Base-by-base conservation (phyloP, 2,888 invertebrate genomes). In the Aphrophora alni region DNA sequence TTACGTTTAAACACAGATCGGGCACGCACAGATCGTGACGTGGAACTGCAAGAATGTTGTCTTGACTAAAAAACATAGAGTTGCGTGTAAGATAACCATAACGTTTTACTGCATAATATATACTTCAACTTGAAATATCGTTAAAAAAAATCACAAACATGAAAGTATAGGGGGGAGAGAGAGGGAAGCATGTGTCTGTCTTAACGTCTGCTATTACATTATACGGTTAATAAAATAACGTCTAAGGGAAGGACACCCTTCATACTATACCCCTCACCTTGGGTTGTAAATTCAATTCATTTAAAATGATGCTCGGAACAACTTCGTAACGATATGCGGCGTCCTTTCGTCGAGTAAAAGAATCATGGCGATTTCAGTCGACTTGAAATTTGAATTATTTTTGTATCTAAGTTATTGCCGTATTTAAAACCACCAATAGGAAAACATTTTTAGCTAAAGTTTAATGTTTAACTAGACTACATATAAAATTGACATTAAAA, bases 211-310 rank as follows among this genome's bases (percentile, higher is more conserved):
- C 59, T 14, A 59, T 59, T 21, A 59, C 59, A 59, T 59, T 59
- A 59, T 59, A 59, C 59, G 59, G 59, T 59, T 59, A 59, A 59
- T 59, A 44, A 44, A 44, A 59, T 59, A 59, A 59, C 59, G 59
- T 59, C n/a, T 59, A 59, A 21, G 21, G 21, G 14, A 59, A 21
- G 59, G 59, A 21, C 59, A 21, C 59, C 59, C 59, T 59, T 14
- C n/a, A 5, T 10, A 1, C 59, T 59, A n/a, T 21, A 21, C 21
- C 21, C 59, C 21, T 21, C 21, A 59, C 5, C 59, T 5, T 21
- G 21, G 21, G 10, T 59, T 59, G 21, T 59, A 59, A 59, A 59
- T 59, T 59, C 59, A 59, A 59, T 59, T 59, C 59, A 21, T 59
- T 59, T 59, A 59, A 59, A 59, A 59, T 59, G n/a, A 59, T 59